Base-by-base conservation (phyloP, 2,797 vertebrate genomes). In the Pseudotriccus pelzelni region DNA sequence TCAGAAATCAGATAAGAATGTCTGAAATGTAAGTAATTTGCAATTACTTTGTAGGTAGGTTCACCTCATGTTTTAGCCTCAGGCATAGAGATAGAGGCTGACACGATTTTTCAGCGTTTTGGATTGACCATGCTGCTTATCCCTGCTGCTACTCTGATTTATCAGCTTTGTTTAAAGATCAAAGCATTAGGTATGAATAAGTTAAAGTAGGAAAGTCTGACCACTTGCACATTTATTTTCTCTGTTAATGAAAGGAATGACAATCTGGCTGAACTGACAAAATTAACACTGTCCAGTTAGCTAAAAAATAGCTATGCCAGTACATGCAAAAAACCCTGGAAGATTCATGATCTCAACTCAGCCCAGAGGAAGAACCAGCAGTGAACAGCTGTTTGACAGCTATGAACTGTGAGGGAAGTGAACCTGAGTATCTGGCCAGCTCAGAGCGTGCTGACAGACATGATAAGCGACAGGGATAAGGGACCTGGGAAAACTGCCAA, bases 1-100 rank as follows among this genome's bases (percentile, higher is more conserved):
- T 84, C 77, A 84, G 67, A 89, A 89, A 82, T 81, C 89, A 93
- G 81, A 69, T 55, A 87, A 89, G 67, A 84, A 82, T 90, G 53
- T 66, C 62, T 5, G 2, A 79, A 89, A 89, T 24, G 39, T 59
- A 79, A 59, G 59, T 73, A 27, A 55, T 89, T 84, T 50, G 39
- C 68, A 89, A 67, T 32, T 74, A 47, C 37, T 85, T 93, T 4
- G 6, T 44, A 52, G 41, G 56, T 64, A 88, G 36, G 44, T 59
- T 80, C 14, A 39, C 37, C 27, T 88, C 53, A 14, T 81, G 77
- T 69, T 95, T 89, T 58, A 34, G 53, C 73, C 80, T 78, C 55
- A 75, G 62, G 88, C 74, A 72, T 2, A 87, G 83, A 67, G 52
- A 34, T 37, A 80, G 60, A 79, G 53, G 74, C 59, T 81, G 80